Percentiles rank a stretch among this genome's conserved stretches.
phyloP scores from a whole-genome alignment of 2,888 invertebrate species.

The Nipponacmea schrenckii region DNA sequence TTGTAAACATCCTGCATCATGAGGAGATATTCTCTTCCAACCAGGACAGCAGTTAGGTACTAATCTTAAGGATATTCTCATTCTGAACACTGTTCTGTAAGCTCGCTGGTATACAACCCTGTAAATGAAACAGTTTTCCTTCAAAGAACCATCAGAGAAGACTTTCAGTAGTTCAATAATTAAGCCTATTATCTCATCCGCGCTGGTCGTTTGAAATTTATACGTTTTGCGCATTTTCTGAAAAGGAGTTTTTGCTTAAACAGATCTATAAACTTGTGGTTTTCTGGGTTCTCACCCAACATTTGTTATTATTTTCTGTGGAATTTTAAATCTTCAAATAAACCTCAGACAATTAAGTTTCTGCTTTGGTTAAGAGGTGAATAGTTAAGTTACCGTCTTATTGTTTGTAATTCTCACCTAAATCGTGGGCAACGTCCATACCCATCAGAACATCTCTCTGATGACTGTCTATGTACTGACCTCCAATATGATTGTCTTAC shows the following conservation, averaged over 20 bases:
- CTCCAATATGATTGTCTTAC: constrained; percentile 30
- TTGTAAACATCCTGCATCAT: constrained; percentile 23
- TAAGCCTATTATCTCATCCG: no score
- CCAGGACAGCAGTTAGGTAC: constrained; percentile 32
- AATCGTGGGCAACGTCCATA: constrained; percentile 22
- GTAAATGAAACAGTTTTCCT: not conserved
- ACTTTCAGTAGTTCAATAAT: no score
- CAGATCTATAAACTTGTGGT: no score
- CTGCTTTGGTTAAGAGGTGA: no score
- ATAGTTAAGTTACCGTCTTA: no score
- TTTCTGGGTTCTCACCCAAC: no score
- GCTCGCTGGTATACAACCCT: constrained; percentile 30
- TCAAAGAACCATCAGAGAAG: not conserved
- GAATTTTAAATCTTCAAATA: no score
- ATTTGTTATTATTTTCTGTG: no score
- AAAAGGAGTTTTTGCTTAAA: no score
- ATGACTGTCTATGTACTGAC: constrained; percentile 21
- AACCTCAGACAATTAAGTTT: no score
- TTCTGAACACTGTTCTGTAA: constrained; percentile 30
- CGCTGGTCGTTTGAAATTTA: no score
- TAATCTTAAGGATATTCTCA: constrained; percentile 26
- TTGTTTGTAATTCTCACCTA: constrained; percentile 2
- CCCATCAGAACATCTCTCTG: constrained; percentile 16
- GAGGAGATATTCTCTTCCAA: constrained; percentile 24
- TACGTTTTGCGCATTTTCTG: no score